Percentiles rank a stretch among this genome's conserved stretches.
These are phyloP conservation scores for Apostichopus parvimensis DNA, from an alignment of 35 echinoderm and acorn worm genomes.

Conservation along the genomic window DNA sequence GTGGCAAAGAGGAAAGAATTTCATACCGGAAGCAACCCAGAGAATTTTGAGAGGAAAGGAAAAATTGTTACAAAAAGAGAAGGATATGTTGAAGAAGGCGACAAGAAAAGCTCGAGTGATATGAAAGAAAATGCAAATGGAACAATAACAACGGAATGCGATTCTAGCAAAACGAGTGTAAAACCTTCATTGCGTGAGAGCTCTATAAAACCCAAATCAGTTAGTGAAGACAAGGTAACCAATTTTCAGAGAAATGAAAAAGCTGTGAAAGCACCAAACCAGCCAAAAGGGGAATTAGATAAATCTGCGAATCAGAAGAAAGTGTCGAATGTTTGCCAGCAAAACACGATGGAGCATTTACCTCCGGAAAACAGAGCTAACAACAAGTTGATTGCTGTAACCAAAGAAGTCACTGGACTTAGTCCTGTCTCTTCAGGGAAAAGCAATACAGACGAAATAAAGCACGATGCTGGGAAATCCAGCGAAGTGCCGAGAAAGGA, in stretches of 20 bases:
- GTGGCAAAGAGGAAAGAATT: not conserved
- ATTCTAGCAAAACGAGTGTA: not conserved
- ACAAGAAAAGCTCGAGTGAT: too few relatives aligned
- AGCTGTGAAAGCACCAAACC: not conserved
- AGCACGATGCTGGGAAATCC: not conserved
- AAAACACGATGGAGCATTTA: conserved; percentile 12
- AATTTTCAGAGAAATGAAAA: not conserved
- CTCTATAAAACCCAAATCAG: not conserved
- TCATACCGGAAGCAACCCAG: not conserved
- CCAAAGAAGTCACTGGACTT: not conserved
- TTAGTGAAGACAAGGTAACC: not conserved
- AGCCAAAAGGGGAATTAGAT: not conserved
- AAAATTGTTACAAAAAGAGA: too few relatives aligned
- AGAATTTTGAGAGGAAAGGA: not conserved
- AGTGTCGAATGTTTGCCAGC: too few relatives aligned
- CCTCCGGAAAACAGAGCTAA: not conserved
- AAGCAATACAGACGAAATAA: not conserved
- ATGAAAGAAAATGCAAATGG: too few relatives aligned
- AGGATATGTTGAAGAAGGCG: too few relatives aligned
- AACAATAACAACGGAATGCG: too few relatives aligned
- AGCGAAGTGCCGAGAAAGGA: not conserved
- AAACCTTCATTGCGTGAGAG: not conserved
- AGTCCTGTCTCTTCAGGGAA: not conserved
- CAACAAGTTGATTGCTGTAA: not conserved
- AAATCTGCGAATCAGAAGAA: not conserved